Evolutionary conservation across 2,113 vertebrate genomes (phyloP).

Genomic region (Anthoscopus minutus): DNA sequence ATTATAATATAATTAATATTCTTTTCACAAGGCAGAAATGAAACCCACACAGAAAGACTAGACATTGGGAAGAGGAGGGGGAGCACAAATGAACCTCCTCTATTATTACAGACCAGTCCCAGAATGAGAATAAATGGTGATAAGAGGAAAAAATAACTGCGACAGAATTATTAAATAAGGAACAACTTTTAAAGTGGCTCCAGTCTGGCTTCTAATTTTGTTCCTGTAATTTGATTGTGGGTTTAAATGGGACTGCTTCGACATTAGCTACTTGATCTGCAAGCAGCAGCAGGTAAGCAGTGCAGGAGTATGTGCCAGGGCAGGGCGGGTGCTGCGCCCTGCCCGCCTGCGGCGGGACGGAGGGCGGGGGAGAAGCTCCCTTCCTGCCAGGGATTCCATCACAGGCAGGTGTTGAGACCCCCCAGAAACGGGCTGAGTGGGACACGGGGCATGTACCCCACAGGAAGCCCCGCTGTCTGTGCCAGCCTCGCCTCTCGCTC

Average conservation of each 20-base stretch:
- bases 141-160: conserved; percentile 37
- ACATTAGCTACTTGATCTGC: conserved; percentile 1
- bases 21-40: not conserved
- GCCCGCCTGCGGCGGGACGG: not conserved
- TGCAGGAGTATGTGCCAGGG: not conserved
- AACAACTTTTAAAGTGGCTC: conserved; percentile 51
- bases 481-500: not conserved
- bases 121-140: conserved; percentile 46
- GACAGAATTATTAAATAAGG: conserved; percentile 42
- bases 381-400: not conserved
- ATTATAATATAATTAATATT: too few relatives aligned
- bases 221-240: conserved; percentile 44
- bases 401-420: fast-evolving
- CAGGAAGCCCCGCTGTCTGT: too few relatives aligned
- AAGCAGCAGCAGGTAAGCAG: conserved; percentile 4
- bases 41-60: not conserved
- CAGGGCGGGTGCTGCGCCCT: not conserved
- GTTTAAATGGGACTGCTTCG: conserved; percentile 36
- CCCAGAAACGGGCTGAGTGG: not conserved
- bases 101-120: not conserved
- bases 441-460: fast-evolving
- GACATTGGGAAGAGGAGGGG: not conserved
- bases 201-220: conserved; percentile 63
- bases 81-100: not conserved
- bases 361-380: not conserved